Evolutionary conservation across 2,797 vertebrate species (phyloP), one percentile per base, ranked within the genome.

Genomic region (Syngnathus acus): DNA sequence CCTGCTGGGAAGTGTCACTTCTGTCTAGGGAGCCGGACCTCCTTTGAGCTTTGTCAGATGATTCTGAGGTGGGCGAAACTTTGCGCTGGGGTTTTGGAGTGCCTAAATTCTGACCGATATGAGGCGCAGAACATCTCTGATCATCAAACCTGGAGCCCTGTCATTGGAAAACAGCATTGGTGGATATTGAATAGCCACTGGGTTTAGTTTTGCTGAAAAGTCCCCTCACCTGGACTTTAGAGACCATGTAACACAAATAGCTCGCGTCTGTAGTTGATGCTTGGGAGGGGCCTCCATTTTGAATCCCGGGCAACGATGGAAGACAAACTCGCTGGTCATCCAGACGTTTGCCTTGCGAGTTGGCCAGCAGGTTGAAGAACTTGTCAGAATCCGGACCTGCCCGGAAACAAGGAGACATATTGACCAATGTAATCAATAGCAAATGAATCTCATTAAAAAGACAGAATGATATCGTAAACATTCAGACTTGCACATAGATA

Each of bases 261-360:
- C 68, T 85, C 51, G 76, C 68, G 51, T 84, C 82, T 26, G 0
- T 72, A 23, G 88, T 88, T 73, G 26, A 72, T 78, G 67, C 68
- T 70, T 74, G 72, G 64, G 75, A 78, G 73, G 57, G 68, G 5
- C 72, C 83, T 65, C 78, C 80, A 50, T 85, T 86, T 62, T 86
- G 78, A 68, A 89, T 82, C 38, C 91, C 92, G 23, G 92, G 88
- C 68, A 89, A 78, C 16, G 81, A 71, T 19, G 79, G 79, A 65
- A 89, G 85, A 37, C 79, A 85, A 64, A 87, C 91, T 1, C 92
- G 88, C 67, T 95, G 93, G 79, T 95, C 93, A 8, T 95, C 91
- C 70, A 95, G 88, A n/a, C 92, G 88, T 43, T 74, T 82, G 32
- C 90, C 88, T 81, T 94, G 93, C 69, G 89, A 91, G 66, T 84